Evolutionary conservation across 92 coral and sea anemone species (phyloP), one percentile per base, ranked within the genome.

Genomic region (Zoanthus sociatus): DNA sequence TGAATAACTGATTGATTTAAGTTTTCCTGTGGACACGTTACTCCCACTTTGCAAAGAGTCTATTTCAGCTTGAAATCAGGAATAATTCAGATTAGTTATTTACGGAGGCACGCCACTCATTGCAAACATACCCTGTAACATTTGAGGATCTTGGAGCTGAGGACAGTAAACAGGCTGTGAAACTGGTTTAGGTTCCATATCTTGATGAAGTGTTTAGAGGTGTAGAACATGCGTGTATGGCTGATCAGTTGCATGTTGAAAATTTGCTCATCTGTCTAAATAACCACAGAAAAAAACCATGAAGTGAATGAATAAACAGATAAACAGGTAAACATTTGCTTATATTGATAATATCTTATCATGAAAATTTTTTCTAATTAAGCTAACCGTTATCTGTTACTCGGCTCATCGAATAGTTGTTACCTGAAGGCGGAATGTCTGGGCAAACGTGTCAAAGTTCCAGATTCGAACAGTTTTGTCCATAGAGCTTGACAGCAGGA

Each of bases 401-500:
- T 14, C 7, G 64, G 13, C 64, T 58, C n/a, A 58, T 20, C 8
- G 37, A 67, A 16, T 1, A 5, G 56, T 81, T 81, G 72, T 81
- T 81, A 81, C 85, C 85, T 81, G 85, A 44, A 97, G 93, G 67
- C 94, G 92, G 92, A 86, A 97, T 5, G 96, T 95, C 78, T 92
- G 99, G 11, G 96, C 89, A 76, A 91, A 94, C 8, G 98, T 95
- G 53, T 97, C 99, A 30, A 97, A 92, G 89, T 94, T 93, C 99
- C 99, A 97, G 45, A 97, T 72, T 2, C 99, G 95, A 60, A 97
- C 92, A 3, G 99, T 97, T 53, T 92, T 93, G 88, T 97, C 99
- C 86, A 88, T 82, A 71, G 99, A 97, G 75, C 99, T 92, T 53
- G 99, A 97, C 47, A 97, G 87, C 0, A 97, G 91, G 0, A 97